Base-by-base conservation (phyloP, 2,797 vertebrate genomes). In the Phrynocephalus guinanensis region DNA sequence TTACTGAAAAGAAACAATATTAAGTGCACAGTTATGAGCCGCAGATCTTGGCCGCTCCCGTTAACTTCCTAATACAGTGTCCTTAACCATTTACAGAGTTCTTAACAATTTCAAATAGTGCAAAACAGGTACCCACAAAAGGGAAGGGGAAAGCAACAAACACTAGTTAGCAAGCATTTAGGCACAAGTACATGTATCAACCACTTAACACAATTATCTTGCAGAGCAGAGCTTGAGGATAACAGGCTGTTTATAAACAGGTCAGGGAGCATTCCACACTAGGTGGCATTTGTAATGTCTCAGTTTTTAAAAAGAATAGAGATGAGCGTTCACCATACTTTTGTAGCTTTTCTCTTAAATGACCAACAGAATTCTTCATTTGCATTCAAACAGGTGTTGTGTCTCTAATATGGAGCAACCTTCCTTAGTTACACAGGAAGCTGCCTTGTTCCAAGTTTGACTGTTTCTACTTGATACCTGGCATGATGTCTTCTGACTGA, bases 201-300 rank as follows among this genome's bases (percentile, higher is more conserved):
- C 87, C 0, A 78, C 0, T 0, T 16, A 82, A 88, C 66, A 33
- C 22, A 87, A 16, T 71, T 90, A 82, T 16, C 26, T 87, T 86
- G 66, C 77, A 87, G 93, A 86, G 91, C 89, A 87, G 83, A 85
- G 84, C 44, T 15, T 3, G 67, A 86, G 88, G 89, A 72, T 82
- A 90, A 92, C 90, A 90, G 90, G 92, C 85, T 93, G 79, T 89
- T 92, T 79, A 88, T 87, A 26, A 56, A 9, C 87, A 88, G 91
- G 91, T 84, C 78, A 33, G 33, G 68, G 79, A 90, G 79, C 82
- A 24, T 5, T 0, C 0, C 1, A 5, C 24, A 68, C 48, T 86
- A 73, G 75, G 82, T 44, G 82, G 76, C 50, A 86, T 90, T 90
- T 22, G 48, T 87, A 83, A 81, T 73, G 63, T 86, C 79, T 86